phyloP scores from a whole-genome alignment of 2,113 vertebrate species.

The Macrotis lagotis region DNA sequence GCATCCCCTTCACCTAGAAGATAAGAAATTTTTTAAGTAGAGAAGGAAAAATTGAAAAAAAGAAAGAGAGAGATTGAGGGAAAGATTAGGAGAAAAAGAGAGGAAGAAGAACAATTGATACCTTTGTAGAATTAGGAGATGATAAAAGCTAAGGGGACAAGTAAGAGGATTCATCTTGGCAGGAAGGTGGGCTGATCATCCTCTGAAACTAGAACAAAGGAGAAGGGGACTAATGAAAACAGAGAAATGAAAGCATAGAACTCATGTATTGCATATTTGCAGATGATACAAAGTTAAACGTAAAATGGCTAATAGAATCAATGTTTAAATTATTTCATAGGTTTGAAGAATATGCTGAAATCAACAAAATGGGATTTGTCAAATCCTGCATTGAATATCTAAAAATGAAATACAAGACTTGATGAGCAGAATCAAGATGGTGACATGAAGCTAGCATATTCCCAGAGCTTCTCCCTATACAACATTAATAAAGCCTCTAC shows the following conservation, averaged over 20 bases:
- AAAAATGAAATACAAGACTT: background rate
- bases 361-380: background rate
- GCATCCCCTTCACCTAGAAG: background rate
- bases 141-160: background rate
- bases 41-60: background rate
- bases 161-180: background rate
- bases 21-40: background rate
- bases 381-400: background rate
- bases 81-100: background rate
- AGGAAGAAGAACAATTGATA: background rate
- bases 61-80: fast-evolving
- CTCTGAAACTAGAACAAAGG: constrained; percentile 39
- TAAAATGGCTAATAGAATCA: background rate
- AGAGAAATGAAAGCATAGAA: background rate
- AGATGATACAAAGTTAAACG: background rate
- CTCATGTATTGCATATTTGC: background rate
- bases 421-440: no score
- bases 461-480: no score
- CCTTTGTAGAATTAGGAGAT: background rate
- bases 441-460: no score
- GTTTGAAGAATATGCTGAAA: background rate
- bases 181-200: background rate
- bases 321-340: background rate
- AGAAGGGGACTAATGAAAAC: constrained; percentile 32
- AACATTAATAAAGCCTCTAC: no score